These are phyloP conservation scores for Ardeotis arabs DNA, from an alignment of 2,113 vertebrate genomes.

Conservation along the genomic window DNA sequence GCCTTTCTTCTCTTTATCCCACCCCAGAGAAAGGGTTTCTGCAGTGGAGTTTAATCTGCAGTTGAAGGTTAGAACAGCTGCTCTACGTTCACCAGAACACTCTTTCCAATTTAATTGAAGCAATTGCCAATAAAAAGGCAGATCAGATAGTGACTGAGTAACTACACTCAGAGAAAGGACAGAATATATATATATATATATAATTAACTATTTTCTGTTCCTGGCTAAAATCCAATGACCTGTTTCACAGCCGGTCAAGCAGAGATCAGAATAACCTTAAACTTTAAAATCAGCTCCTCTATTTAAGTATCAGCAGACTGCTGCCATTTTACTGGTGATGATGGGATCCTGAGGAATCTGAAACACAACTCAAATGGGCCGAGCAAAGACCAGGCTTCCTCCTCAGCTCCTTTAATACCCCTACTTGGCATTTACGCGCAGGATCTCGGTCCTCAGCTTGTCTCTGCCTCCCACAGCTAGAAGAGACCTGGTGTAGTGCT, in stretches of 20 bases:
- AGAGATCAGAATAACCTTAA: neutral
- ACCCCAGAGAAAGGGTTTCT: neutral
- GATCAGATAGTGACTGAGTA: neutral
- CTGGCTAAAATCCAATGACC: neutral
- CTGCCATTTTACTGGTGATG: neutral
- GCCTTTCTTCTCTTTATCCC: neutral
- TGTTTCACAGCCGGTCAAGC: neutral
- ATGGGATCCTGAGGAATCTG: neutral
- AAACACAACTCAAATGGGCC: neutral
- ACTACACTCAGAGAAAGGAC: neutral
- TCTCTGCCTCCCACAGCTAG: neutral
- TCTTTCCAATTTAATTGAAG: slow-evolving; percentile 2
- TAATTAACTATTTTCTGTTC: neutral
- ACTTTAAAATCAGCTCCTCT: neutral
- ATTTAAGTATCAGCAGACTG: neutral
- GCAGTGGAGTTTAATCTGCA: neutral
- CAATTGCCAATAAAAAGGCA: slow-evolving; percentile 8
- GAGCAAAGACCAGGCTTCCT: neutral
- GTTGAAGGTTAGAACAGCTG: slow-evolving; percentile 14
- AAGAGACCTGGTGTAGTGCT: neutral
- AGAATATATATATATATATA: neutral
- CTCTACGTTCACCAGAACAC: neutral
- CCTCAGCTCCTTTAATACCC: neutral
- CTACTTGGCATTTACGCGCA: neutral
- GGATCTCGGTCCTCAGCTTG: neutral